Base-by-base conservation (phyloP, 2,113 vertebrate species). In the Amphiprion ocellaris region DNA sequence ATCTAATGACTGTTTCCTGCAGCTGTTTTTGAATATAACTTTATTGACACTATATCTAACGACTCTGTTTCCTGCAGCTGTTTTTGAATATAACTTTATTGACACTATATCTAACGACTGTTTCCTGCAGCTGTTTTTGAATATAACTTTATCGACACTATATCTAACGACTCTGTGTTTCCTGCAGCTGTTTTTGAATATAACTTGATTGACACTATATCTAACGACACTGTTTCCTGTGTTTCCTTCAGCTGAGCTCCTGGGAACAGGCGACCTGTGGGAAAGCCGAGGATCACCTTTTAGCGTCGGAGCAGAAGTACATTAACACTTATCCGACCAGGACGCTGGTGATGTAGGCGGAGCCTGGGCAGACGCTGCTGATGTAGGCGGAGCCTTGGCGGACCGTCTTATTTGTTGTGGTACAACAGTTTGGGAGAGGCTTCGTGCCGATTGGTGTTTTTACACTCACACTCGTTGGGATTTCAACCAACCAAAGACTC, bases 391-490 rank as follows among this genome's bases (percentile, higher is more conserved):
- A 78, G 90, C 89, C 94, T 94, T 95, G 92, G 81, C 92, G 89
- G 92, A 93, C 95, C 90, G 79, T 76, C 87, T 83, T 95, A 95
- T 96, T 97, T 97, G 95, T 96, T 96, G 96, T 97, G 96, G 96
- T 99, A 97, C 97, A 97, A 96, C 95, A 97, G 96, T 97, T 30
- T 96, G 96, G 96, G 96, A 98, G 95, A 95, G 94, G 96, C 96
- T 67, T 59, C 47, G 83, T 56, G 91, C 91, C 90, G 33, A 78
- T 65, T 50, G 26, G 63, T 92, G 85, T 89, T 88, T 89, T 85
- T 85, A 96, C 95, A 94, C 96, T 96, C 95, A 92, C 94, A 96
- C 95, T 90, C 85, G 93, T 95, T 95, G 93, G 33, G 95, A 96
- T 96, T 96, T 96, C 94, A 94, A 94, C 92, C 94, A 96, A 96